phyloP scores from a whole-genome alignment of 2,113 vertebrate species.

The Laticauda colubrina region DNA sequence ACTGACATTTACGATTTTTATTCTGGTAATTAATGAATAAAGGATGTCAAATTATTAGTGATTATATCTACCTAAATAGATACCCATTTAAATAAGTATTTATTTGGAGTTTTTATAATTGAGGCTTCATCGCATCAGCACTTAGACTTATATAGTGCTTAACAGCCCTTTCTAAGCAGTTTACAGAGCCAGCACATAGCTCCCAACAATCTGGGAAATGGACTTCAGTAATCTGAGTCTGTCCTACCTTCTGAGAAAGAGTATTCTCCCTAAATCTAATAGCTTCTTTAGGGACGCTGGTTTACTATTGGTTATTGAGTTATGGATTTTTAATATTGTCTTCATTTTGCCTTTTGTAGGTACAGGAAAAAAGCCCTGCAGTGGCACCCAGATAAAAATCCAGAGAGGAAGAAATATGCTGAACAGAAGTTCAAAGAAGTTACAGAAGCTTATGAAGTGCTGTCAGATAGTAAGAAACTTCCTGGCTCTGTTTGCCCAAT shows the following conservation, averaged over 20 bases:
- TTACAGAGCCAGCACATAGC: background rate
- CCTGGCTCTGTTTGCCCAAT: background rate
- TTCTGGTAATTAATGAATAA: background rate
- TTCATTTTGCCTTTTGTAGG: constrained; percentile 49
- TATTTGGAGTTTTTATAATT: background rate
- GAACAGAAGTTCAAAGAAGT: constrained; percentile 82
- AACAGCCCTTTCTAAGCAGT: background rate
- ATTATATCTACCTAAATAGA: background rate
- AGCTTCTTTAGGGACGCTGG: background rate
- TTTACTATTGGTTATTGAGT: background rate
- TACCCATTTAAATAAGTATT: background rate
- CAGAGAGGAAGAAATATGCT: constrained; percentile 80
- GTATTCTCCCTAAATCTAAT: background rate
- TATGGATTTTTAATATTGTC: background rate
- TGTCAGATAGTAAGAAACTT: constrained; percentile 77
- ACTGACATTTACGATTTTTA: background rate
- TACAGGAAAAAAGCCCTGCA: constrained; percentile 79
- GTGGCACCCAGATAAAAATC: constrained; percentile 87
- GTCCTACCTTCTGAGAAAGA: background rate
- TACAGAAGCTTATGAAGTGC: constrained; percentile 81
- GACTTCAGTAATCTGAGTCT: background rate
- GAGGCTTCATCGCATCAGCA: background rate
- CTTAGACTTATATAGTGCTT: background rate
- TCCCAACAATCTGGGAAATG: background rate
- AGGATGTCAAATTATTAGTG: background rate